Conservation (phyloP, 53 echinoderm and acorn worm genomes). For the Antedon mediterranea region DNA sequence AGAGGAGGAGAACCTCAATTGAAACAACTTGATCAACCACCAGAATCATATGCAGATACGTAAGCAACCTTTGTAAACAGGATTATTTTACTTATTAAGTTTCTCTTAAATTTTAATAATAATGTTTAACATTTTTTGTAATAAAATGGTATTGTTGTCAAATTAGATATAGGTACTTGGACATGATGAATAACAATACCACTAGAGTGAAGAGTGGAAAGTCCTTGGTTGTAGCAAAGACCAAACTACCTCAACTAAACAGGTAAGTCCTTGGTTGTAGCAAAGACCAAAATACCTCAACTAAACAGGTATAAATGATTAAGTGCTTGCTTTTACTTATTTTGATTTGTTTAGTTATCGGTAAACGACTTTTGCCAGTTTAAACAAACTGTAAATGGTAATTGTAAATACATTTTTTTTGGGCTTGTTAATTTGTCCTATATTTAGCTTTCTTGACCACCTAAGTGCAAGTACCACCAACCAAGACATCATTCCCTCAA, state of each 20-base stretch:
- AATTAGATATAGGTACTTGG: background rate
- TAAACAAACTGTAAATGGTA: too few species aligned
- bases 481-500: constrained; percentile 29
- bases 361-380: too few species aligned
- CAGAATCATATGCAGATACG: constrained; percentile 47
- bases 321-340: background rate
- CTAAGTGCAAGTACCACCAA: constrained; percentile 52
- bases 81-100: too few species aligned
- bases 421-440: background rate
- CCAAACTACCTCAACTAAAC: constrained; percentile 38
- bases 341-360: too few species aligned
- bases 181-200: background rate
- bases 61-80: constrained; percentile 23
- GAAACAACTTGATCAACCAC: constrained; percentile 44
- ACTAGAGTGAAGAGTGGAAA: background rate
- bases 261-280: constrained; percentile 2
- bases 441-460: constrained; percentile 66
- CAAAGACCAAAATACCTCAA: constrained; percentile 35
- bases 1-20: constrained; percentile 45
- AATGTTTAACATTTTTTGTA: background rate
- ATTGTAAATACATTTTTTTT: background rate
- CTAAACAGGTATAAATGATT: constrained; percentile 40
- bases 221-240: constrained; percentile 19
- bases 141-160: background rate
- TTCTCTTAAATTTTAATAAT: background rate